Conservation (phyloP, 2,113 vertebrate species). For the Amazona vittata region DNA sequence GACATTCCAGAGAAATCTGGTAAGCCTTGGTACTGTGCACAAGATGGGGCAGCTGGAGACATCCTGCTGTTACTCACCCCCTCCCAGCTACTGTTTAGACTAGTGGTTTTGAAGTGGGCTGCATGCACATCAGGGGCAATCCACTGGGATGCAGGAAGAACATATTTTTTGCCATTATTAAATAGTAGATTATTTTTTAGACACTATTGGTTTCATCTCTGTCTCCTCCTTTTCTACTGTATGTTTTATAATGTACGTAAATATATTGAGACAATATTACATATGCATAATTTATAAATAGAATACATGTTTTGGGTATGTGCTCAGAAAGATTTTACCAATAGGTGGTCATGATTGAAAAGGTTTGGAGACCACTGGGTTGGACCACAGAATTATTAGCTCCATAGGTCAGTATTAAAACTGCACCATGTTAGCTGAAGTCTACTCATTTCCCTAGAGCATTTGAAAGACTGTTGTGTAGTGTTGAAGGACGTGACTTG, state of each 20-base stretch:
- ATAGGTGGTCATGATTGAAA: not conserved
- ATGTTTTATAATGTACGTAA: not conserved
- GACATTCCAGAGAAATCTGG: not conserved
- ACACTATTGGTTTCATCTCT: not conserved
- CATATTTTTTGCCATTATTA: not conserved
- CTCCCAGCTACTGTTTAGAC: not conserved
- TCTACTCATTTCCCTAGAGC: not conserved
- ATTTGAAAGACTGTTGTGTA: not conserved
- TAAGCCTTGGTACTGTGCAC: not conserved
- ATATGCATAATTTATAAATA: not conserved
- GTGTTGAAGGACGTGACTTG: not conserved
- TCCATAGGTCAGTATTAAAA: not conserved
- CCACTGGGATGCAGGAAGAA: not conserved
- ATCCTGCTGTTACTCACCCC: not conserved
- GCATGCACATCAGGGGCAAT: not conserved
- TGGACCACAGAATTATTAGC: not conserved
- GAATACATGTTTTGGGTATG: fast-evolving
- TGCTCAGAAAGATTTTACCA: not conserved
- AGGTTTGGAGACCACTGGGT: not conserved
- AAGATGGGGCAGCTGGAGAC: not conserved
- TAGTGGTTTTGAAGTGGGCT: not conserved
- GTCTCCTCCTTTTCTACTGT: not conserved
- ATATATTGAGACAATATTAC: not conserved
- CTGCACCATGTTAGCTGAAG: not conserved
- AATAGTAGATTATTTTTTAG: not conserved